Conservation (phyloP, 2,797 vertebrate genomes). For the Scarus forsteni region DNA sequence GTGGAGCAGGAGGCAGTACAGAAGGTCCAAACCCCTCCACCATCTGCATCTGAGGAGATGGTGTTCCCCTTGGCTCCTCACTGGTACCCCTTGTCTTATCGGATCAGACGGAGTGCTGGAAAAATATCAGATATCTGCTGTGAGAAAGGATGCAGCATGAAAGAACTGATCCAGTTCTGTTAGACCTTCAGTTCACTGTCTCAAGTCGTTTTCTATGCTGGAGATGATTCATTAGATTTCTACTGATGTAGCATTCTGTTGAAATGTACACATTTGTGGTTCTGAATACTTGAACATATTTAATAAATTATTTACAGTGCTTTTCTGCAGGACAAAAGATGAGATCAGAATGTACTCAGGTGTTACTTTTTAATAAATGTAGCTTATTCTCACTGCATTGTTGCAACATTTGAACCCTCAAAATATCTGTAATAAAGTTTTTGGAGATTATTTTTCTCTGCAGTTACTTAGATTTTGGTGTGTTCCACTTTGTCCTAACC, state of each 20-base stretch:
- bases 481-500: background rate
- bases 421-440: slow-evolving; percentile 44
- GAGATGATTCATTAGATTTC: slow-evolving; percentile 10
- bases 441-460: slow-evolving; percentile 24
- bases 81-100: slow-evolving; percentile 48
- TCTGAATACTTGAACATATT: slow-evolving; percentile 17
- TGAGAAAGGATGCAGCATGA: slow-evolving; percentile 84
- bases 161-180: slow-evolving; percentile 85
- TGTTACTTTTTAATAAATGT: slow-evolving; percentile 19
- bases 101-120: slow-evolving; percentile 63
- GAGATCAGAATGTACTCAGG: slow-evolving; percentile 1
- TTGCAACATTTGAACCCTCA: slow-evolving; percentile 4
- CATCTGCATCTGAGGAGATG: slow-evolving; percentile 5
- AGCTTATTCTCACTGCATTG: slow-evolving; percentile 24
- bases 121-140: slow-evolving; percentile 83
- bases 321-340: slow-evolving; percentile 2
- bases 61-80: slow-evolving; percentile 35
- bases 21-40: background rate
- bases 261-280: slow-evolving; percentile 1
- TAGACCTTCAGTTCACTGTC: slow-evolving; percentile 29
- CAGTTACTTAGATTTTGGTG: background rate
- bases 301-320: background rate
- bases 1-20: slow-evolving; percentile 32
- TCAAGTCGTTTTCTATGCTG: slow-evolving; percentile 4
- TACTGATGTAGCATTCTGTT: background rate